These are phyloP conservation scores for Heloderma charlesbogerti DNA, from an alignment of 2,113 vertebrate species.

Conservation along the genomic window DNA sequence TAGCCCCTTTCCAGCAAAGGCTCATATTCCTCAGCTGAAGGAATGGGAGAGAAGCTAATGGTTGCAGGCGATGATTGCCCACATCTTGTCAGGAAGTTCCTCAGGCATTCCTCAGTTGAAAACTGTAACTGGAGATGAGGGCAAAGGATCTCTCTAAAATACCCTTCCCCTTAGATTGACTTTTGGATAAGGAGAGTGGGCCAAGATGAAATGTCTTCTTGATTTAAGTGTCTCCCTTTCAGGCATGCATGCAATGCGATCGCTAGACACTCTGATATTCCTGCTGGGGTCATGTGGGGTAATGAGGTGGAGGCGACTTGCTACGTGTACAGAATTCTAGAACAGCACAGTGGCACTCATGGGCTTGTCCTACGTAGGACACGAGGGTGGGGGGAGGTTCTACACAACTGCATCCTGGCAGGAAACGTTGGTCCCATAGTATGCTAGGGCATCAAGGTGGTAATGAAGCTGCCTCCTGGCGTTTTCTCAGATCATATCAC, in stretches of 20 bases:
- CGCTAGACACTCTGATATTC: neutral
- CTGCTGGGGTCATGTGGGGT: neutral
- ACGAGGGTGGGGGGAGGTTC: neutral
- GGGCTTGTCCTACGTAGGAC: neutral
- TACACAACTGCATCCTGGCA: neutral
- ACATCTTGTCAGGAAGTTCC: neutral
- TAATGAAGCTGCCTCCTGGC: neutral
- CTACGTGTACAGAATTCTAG: neutral
- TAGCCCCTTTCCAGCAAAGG: neutral
- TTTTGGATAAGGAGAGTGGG: neutral
- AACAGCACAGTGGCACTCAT: neutral
- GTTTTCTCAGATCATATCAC: neutral
- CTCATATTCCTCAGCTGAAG: neutral
- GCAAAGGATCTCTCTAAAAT: constrained; percentile 4
- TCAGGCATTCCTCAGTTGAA: neutral
- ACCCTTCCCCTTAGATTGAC: neutral
- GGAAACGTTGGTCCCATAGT: neutral
- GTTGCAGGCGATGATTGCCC: neutral
- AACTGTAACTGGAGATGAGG: constrained; percentile 9
- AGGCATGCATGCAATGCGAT: neutral
- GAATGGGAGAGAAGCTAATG: neutral
- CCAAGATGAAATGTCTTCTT: neutral
- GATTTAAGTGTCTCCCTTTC: neutral
- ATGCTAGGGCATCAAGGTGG: neutral
- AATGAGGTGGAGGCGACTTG: neutral